phyloP scores from a whole-genome alignment of 1,140 invertebrate species.

The Ladona fulva region DNA sequence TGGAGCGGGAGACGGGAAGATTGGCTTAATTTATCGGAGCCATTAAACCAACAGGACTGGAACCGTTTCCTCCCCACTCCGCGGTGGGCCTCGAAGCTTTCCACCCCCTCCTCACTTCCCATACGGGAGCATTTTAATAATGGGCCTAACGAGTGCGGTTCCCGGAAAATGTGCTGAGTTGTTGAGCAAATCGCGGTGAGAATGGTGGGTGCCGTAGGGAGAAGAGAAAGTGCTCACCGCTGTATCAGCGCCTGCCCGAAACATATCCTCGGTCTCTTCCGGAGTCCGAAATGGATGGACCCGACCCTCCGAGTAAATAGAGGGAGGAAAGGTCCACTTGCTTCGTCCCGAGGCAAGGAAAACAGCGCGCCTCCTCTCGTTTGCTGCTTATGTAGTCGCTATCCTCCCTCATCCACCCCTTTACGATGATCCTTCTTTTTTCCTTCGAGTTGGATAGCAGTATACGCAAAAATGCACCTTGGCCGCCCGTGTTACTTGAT shows the following conservation, averaged over 20 bases:
- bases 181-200: not conserved
- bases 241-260: slow-evolving; percentile 6
- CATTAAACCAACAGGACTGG: slow-evolving; percentile 21
- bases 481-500: not conserved
- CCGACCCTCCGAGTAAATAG: not conserved
- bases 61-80: not conserved
- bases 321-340: not conserved
- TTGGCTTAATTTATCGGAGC: slow-evolving; percentile 23
- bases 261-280: slow-evolving; percentile 3
- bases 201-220: not conserved
- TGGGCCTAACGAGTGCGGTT: not conserved
- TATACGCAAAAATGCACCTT: not conserved
- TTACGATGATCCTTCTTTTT: not conserved
- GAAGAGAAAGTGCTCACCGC: not conserved
- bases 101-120: not conserved
- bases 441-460: not conserved
- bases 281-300: not conserved
- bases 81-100: not conserved
- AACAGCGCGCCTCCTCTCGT: not conserved
- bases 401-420: not conserved
- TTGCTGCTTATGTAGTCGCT: not conserved
- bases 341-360: not conserved
- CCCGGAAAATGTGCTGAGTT: slow-evolving; percentile 12
- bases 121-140: slow-evolving; percentile 20
- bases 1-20: not conserved